Conservation (phyloP, 35 echinoderm and acorn worm genomes). For the Eucidaris tribuloides region DNA sequence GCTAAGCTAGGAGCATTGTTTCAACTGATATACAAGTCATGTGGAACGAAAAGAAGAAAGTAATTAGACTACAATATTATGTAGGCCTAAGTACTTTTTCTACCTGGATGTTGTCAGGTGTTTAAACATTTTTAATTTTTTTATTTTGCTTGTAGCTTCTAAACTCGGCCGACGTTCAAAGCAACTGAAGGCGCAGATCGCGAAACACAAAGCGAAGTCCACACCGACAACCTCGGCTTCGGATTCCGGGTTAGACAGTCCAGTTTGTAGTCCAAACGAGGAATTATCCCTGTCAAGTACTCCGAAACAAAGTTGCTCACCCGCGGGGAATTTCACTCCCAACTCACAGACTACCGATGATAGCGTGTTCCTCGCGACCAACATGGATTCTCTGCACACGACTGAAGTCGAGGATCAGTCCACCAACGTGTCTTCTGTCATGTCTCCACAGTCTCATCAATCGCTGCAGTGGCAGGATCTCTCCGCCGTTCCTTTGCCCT, state of each 20-base stretch:
- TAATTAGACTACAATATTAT: no score
- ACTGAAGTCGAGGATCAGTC: background rate
- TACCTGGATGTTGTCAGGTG: no score
- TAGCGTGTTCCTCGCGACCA: background rate
- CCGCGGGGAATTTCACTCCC: background rate
- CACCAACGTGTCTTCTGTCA: background rate
- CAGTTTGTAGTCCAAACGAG: slow-evolving; percentile 17
- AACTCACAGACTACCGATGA: background rate
- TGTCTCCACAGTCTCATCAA: background rate
- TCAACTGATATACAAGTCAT: no score
- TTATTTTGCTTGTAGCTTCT: no score
- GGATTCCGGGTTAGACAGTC: slow-evolving; percentile 14
- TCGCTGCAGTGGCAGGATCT: background rate
- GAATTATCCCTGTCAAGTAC: background rate
- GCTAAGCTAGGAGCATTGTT: no score
- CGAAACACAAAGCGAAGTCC: background rate
- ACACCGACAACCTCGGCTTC: background rate
- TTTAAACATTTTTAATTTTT: no score
- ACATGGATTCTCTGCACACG: background rate
- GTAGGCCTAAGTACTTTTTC: no score
- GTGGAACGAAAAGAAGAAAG: no score
- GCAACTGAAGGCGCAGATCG: slow-evolving; percentile 29
- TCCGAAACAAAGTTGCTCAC: background rate
- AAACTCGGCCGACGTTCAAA: slow-evolving; percentile 48
- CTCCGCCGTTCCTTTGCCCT: background rate